Evolutionary conservation across 1,140 invertebrate species (phyloP).

Genomic region (Lamellibrachia luymesi): DNA sequence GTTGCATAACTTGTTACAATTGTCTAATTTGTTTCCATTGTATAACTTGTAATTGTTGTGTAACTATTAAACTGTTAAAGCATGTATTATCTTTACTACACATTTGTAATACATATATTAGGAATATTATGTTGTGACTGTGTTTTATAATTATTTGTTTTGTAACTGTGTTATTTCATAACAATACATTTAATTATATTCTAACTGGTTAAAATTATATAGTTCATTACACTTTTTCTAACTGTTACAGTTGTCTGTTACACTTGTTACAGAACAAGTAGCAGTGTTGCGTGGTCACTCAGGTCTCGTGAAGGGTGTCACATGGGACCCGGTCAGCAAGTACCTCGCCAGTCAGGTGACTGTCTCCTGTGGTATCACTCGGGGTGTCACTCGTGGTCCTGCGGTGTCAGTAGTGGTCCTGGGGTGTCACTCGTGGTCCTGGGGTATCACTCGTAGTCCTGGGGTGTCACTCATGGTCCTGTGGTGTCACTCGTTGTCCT

Average conservation of each 20-base stretch:
- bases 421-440: too few species aligned
- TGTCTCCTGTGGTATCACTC: background rate
- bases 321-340: constrained; percentile 98
- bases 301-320: constrained; percentile 87
- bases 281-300: constrained; percentile 78
- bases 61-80: too few species aligned
- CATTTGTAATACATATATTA: background rate
- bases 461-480: too few species aligned
- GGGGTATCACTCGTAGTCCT: too few species aligned
- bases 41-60: too few species aligned
- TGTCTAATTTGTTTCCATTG: too few species aligned
- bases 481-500: too few species aligned
- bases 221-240: background rate
- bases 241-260: background rate
- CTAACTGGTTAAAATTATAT: background rate
- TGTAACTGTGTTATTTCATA: background rate
- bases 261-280: constrained; percentile 39
- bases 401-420: too few species aligned
- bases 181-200: background rate
- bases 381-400: too few species aligned
- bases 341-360: constrained; percentile 84
- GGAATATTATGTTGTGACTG: background rate
- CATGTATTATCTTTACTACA: too few species aligned
- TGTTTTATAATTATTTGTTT: background rate
- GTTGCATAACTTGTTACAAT: too few species aligned